phyloP scores from a whole-genome alignment of 2,113 vertebrate species.

The Catharus bicknelli region DNA sequence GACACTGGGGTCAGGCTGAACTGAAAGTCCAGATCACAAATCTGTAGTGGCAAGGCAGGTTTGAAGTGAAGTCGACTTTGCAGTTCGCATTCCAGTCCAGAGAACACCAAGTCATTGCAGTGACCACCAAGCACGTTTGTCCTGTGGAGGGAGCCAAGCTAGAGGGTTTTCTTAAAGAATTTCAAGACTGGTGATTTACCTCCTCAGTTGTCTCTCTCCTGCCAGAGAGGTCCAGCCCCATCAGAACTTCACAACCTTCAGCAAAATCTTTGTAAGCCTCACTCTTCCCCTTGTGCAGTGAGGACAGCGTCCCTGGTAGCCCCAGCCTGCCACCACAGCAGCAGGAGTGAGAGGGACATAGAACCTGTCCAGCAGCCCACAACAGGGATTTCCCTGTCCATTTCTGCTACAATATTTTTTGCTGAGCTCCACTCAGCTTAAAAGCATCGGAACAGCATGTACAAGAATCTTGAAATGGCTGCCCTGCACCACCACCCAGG shows the following conservation, averaged over 20 bases:
- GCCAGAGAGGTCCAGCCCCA: neutral
- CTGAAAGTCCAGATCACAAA: neutral
- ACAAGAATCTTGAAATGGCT: neutral
- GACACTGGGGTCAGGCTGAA: neutral
- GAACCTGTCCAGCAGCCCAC: neutral
- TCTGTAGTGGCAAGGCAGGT: neutral
- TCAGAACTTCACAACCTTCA: neutral
- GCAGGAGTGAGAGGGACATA: fast-evolving
- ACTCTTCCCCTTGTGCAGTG: neutral
- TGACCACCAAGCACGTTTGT: neutral
- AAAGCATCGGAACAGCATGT: fast-evolving
- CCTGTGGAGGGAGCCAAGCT: neutral
- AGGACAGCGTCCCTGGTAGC: fast-evolving
- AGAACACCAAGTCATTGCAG: neutral
- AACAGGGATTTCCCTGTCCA: neutral
- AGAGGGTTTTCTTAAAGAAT: neutral
- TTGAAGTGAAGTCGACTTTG: neutral
- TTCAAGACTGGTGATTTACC: neutral
- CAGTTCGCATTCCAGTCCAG: neutral
- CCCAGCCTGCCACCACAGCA: neutral
- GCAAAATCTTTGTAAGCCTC: neutral
- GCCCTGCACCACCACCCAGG: neutral
- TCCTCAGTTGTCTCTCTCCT: neutral
- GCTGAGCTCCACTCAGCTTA: neutral
- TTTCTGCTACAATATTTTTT: neutral